Evolutionary conservation across 2,888 invertebrate genomes (phyloP).

Genomic region (Acholoe squamosa): DNA sequence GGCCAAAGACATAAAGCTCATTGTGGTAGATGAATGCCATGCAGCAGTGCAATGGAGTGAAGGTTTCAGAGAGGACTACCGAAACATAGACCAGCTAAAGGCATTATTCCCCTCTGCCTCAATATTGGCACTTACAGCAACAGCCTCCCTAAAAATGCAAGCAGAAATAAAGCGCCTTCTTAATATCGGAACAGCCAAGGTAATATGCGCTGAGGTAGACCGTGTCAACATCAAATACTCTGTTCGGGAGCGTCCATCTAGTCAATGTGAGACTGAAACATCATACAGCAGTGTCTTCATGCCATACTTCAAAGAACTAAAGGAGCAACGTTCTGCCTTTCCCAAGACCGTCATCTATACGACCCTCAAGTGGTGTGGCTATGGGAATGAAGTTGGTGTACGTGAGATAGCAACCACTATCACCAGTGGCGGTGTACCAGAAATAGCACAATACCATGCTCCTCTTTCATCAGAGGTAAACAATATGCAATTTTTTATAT

Average conservation of each 20-base stretch:
- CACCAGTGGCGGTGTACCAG: background rate
- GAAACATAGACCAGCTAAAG: constrained; percentile 66
- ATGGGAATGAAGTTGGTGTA: constrained; percentile 54
- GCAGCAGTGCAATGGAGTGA: constrained; percentile 65
- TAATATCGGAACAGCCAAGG: background rate
- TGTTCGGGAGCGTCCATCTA: background rate
- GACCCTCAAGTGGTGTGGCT: constrained; percentile 57
- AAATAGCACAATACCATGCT: constrained; percentile 57
- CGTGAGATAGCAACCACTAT: background rate
- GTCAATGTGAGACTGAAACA: background rate
- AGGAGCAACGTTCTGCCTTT: background rate
- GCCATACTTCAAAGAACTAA: constrained; percentile 49
- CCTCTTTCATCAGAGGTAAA: constrained; percentile 51
- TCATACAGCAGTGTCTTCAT: constrained; percentile 49
- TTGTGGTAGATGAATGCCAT: constrained; percentile 67
- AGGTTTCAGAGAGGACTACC: constrained; percentile 66
- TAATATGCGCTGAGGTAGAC: constrained; percentile 9
- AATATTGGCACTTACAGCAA: constrained; percentile 70
- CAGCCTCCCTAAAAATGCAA: constrained; percentile 64
- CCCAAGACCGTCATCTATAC: constrained; percentile 53
- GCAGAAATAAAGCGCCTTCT: constrained; percentile 38
- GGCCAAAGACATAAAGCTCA: background rate
- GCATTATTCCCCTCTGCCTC: constrained; percentile 59
- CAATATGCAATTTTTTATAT: too few relatives aligned
- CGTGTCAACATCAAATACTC: constrained; percentile 46